A percentile compares a stretch with the other conserved stretches of the same genome.
These are phyloP conservation scores for Epiblema foenella DNA, from an alignment of 2,888 invertebrate species.

Conservation along the genomic window DNA sequence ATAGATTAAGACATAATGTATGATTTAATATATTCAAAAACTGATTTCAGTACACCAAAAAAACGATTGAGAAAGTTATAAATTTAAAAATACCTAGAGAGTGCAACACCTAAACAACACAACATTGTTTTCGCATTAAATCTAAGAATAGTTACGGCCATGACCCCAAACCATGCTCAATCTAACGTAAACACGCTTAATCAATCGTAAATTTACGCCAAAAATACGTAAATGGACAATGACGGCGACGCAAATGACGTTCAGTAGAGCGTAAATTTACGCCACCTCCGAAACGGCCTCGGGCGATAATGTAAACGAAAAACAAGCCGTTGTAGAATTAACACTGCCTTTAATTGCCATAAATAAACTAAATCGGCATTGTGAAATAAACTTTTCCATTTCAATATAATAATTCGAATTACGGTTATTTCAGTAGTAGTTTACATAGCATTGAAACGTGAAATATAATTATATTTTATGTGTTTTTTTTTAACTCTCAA, in stretches of 20 bases:
- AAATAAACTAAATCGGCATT: constrained; percentile 16
- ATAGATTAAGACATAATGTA: too few relatives aligned
- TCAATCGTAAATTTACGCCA: constrained; percentile 30
- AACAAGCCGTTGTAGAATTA: constrained; percentile 10
- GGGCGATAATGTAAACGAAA: constrained; percentile 27
- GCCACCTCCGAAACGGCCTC: constrained; percentile 6
- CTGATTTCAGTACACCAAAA: too few relatives aligned
- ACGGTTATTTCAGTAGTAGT: constrained; percentile 13
- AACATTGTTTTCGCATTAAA: background rate
- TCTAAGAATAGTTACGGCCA: background rate
- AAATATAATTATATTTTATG: too few relatives aligned
- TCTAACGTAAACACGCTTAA: constrained; percentile 25
- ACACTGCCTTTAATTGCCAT: constrained; percentile 33
- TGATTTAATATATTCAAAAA: too few relatives aligned
- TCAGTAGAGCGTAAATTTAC: constrained; percentile 34
- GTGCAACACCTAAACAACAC: background rate
- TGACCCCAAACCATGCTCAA: constrained; percentile 31
- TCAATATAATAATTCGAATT: constrained; percentile 28
- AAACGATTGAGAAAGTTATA: too few relatives aligned
- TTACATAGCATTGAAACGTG: too few relatives aligned
- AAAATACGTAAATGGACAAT: constrained; percentile 39
- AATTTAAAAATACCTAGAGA: background rate
- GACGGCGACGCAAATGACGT: constrained; percentile 27
- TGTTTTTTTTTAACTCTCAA: too few relatives aligned
- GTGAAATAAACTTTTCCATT: constrained; percentile 27